Conservation (phyloP, 2,113 vertebrate genomes). For the Chiloscyllium plagiosum region DNA sequence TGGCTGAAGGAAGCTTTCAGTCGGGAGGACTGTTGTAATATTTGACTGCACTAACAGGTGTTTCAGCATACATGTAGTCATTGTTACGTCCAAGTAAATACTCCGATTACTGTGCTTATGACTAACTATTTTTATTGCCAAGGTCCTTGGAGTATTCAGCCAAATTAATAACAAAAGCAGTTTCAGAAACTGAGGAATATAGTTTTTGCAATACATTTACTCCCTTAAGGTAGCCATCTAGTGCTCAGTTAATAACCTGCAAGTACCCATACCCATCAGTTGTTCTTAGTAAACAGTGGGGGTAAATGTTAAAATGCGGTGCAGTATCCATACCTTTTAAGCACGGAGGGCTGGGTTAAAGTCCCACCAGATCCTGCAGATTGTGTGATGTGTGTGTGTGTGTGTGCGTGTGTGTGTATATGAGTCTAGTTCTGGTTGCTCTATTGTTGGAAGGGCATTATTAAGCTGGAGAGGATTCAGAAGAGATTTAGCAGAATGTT, state of each 20-base stretch:
- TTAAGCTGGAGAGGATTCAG: no score
- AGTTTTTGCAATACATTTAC: not conserved
- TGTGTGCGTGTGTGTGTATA: no score
- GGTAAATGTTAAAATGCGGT: not conserved
- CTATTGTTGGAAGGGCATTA: no score
- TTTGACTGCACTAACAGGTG: not conserved
- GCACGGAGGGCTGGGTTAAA: no score
- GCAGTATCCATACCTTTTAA: no score
- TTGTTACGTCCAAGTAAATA: not conserved
- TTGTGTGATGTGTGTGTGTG: no score
- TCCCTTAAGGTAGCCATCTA: not conserved
- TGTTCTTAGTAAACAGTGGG: not conserved
- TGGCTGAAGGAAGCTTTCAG: not conserved
- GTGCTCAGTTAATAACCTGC: not conserved
- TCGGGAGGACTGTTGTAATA: not conserved
- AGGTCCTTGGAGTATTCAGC: not conserved
- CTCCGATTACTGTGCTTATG: not conserved
- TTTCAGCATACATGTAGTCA: not conserved
- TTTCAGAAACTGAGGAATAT: not conserved
- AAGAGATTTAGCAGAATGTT: no score
- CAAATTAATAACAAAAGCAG: not conserved
- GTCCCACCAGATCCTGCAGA: no score
- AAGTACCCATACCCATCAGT: not conserved
- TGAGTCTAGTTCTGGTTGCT: no score
- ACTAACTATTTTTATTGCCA: constrained; percentile 2